A percentile compares a stretch with the other conserved stretches of the same genome.
Conservation (phyloP, 2,888 invertebrate genomes). For the Spisula subtruncata region DNA sequence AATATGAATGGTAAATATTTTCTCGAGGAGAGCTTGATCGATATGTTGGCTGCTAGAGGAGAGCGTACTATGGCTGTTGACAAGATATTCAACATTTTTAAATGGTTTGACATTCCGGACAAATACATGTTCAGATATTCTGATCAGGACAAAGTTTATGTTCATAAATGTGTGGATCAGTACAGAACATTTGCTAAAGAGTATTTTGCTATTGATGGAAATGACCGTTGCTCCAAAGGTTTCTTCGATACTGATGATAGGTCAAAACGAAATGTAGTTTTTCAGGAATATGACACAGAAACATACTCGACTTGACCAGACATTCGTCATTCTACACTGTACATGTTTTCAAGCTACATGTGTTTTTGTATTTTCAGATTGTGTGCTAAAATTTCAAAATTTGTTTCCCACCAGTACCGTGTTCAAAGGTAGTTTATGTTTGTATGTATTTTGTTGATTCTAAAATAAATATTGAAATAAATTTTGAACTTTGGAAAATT, state of each 20-base stretch:
- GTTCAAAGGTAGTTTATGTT: no score
- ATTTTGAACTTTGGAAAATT: no score
- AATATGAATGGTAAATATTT: constrained; percentile 42
- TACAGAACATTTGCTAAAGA: constrained; percentile 39
- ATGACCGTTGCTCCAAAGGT: not conserved
- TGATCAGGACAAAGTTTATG: constrained; percentile 51
- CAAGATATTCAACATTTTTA: constrained; percentile 47
- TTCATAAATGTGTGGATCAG: constrained; percentile 30
- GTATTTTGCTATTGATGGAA: constrained; percentile 36
- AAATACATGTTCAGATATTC: constrained; percentile 59
- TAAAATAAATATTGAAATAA: no score
- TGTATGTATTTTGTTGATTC: no score
- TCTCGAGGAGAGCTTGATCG: constrained; percentile 64
- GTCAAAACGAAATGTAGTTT: constrained; percentile 26
- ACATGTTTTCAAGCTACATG: no score
- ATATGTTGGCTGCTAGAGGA: constrained; percentile 68
- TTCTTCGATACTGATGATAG: not conserved
- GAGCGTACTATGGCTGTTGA: constrained; percentile 61
- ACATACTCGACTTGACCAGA: no score
- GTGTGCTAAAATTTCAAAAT: no score
- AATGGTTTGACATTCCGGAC: constrained; percentile 63
- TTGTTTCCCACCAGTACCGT: no score
- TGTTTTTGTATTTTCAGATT: no score
- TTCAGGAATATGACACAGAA: not conserved
- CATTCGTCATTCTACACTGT: no score